Evolutionary conservation across 2,113 vertebrate species (phyloP), one percentile per base, ranked within the genome.

Genomic region (Corapipo altera): DNA sequence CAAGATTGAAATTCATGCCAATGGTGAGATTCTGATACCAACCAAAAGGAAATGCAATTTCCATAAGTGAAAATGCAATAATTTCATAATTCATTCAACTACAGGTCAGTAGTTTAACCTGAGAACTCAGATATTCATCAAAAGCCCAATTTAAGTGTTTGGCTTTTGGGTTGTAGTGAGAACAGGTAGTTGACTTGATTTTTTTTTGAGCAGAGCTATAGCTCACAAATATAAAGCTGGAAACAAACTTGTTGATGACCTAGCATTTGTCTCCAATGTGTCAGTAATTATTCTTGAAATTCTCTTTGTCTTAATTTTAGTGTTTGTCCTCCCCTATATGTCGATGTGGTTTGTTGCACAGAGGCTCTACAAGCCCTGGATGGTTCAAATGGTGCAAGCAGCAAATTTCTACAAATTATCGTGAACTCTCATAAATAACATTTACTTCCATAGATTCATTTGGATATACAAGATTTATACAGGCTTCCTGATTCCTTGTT

Each of bases 291-390:
- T 39, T 86, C 86, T 30, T 86, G 0, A 35, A 83, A 16, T 6
- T 6, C 4, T 72, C 4, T 11, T n/a, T 26, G 19, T 41, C 17
- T 76, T 16, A 1, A 0, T 15, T 52, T 66, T 28, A 2, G 3
- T 43, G 44, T 41, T 83, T 37, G 28, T 32, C 24, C 19, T 43
- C 11, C 27, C 2, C 0, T 2, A 2, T 30, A 14, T 12, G 27
- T 54, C 44, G 52, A 4, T 7, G 44, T 21, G 9, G 33, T 2
- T 5, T 4, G 10, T 8, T 20, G 13, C 39, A 28, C 18, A 4
- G 5, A 64, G 49, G 17, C 21, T 46, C 18, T 27, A 7, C 26
- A 32, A 69, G 6, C 5, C 33, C 21, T 49, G 30, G 23, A 23
- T 28, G 52, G 11, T 6, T 72, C 24, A 85, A 62, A 66, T 10